Evolutionary conservation across 2,113 vertebrate genomes (phyloP).

Genomic region (Indicator indicator): DNA sequence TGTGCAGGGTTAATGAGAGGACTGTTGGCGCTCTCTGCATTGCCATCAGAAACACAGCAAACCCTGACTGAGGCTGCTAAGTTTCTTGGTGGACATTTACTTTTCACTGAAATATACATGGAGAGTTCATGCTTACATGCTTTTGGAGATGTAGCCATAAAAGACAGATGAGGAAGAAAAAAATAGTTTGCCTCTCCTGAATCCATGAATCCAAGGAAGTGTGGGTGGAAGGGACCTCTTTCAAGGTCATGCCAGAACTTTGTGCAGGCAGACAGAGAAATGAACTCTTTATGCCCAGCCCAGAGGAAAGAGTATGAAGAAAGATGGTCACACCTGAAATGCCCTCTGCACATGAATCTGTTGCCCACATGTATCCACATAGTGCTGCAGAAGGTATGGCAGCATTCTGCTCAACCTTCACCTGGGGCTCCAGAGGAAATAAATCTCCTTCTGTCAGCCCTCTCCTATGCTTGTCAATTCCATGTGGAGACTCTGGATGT

Average conservation of each 20-base stretch:
- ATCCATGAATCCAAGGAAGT: neutral
- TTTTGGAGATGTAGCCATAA: neutral
- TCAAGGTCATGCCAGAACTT: neutral
- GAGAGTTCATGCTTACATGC: neutral
- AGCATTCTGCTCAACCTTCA: neutral
- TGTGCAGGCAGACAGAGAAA: neutral
- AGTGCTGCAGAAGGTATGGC: neutral
- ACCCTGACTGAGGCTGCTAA: neutral
- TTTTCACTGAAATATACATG: neutral
- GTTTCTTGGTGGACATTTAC: neutral
- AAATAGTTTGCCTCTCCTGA: neutral
- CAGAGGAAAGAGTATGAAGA: neutral
- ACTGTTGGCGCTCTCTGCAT: neutral
- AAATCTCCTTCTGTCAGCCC: neutral
- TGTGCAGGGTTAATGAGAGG: neutral
- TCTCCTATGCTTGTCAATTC: neutral
- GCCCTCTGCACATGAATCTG: neutral
- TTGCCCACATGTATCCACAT: fast-evolving
- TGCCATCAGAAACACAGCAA: neutral
- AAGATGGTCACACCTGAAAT: neutral
- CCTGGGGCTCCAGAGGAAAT: neutral
- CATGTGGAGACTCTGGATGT: neutral
- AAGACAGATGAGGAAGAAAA: neutral
- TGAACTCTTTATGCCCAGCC: neutral
- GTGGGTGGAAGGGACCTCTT: neutral